phyloP scores from a whole-genome alignment of 2,113 vertebrate species.

The Corydoras maculifer region DNA sequence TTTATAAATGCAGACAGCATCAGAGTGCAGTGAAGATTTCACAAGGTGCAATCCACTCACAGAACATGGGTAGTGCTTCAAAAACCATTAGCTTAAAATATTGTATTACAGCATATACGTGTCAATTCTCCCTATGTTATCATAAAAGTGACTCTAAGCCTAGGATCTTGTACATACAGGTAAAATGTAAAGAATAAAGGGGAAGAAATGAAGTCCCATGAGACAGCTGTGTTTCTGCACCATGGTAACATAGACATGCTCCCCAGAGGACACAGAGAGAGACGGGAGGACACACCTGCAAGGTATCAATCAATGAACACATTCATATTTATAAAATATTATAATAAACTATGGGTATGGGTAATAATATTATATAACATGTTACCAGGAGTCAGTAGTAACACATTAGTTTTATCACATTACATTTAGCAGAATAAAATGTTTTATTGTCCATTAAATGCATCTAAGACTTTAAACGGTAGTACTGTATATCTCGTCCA shows the following conservation, averaged over 20 bases:
- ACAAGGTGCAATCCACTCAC: conserved; percentile 11
- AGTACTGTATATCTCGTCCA: no score
- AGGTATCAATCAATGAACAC: background rate
- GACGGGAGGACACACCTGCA: conserved; percentile 38
- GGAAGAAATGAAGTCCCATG: conserved; percentile 41
- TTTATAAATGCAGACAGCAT: background rate
- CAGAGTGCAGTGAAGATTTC: background rate
- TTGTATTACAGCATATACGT: background rate
- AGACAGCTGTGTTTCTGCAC: conserved; percentile 52
- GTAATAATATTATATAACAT: no score
- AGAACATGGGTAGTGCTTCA: background rate
- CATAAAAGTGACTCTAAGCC: conserved; percentile 8
- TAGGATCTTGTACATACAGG: conserved; percentile 7
- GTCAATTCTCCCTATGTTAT: conserved; percentile 20
- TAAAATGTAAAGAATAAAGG: conserved; percentile 51
- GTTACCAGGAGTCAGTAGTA: no score
- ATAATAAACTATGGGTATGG: background rate
- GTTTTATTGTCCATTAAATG: no score
- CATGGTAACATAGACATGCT: conserved; percentile 41
- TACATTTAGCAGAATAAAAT: background rate
- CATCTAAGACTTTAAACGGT: no score
- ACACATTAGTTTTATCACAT: background rate
- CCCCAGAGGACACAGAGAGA: background rate
- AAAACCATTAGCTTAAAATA: conserved; percentile 18
- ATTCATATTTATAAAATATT: background rate